Evolutionary conservation across 2,797 vertebrate species (phyloP).

Genomic region (Rhadinocentrus ornatus): DNA sequence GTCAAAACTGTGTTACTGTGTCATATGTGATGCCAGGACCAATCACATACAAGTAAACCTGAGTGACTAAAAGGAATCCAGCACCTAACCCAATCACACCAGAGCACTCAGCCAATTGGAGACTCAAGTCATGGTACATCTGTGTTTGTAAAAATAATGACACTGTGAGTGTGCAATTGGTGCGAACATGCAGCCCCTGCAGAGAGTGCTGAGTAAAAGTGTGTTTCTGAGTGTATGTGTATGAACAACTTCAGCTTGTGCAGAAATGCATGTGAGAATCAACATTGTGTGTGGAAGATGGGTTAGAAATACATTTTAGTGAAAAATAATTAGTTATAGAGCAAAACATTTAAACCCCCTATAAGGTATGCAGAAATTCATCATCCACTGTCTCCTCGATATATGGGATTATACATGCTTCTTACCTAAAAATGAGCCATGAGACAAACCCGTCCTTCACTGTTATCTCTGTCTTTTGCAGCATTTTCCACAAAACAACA

Average conservation of each 20-base stretch:
- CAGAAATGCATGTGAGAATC: constrained; percentile 6
- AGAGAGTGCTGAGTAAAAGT: constrained; percentile 8
- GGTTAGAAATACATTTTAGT: not conserved
- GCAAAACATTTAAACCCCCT: not conserved
- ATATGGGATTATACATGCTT: constrained; percentile 34
- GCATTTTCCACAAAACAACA: constrained; percentile 9
- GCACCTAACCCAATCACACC: constrained; percentile 52
- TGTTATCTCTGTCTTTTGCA: not conserved
- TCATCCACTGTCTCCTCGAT: constrained; percentile 11
- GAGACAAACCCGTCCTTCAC: constrained; percentile 3
- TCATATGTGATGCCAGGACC: constrained; percentile 62
- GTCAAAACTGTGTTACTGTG: constrained; percentile 77
- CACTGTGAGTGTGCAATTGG: constrained; percentile 6
- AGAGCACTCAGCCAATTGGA: constrained; percentile 53
- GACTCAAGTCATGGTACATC: constrained; percentile 5
- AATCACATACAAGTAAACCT: constrained; percentile 65
- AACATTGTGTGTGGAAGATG: not conserved
- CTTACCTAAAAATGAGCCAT: constrained; percentile 14
- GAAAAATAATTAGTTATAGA: not conserved
- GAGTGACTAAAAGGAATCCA: constrained; percentile 23
- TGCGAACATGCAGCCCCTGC: constrained; percentile 24
- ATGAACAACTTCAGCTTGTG: constrained; percentile 2
- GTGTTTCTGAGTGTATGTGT: constrained; percentile 5
- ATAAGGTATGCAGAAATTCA: not conserved
- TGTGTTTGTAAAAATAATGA: constrained; percentile 21